Percentiles rank a stretch among this genome's conserved stretches.
Evolutionary conservation across 2,113 vertebrate species (phyloP).

Genomic region (Podarcis cretensis): DNA sequence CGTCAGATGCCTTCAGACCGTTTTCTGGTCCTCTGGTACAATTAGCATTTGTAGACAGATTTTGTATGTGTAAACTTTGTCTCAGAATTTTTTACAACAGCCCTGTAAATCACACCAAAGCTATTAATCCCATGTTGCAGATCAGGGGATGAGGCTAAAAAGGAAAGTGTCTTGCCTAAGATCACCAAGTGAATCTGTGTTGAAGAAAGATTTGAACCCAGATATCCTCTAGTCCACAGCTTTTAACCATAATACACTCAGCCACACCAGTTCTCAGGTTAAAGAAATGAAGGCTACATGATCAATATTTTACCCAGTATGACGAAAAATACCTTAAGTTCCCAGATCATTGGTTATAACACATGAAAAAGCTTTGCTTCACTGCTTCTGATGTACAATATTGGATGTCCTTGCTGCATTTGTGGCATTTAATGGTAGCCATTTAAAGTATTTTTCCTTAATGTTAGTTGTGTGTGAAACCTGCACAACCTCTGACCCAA

Average conservation of each 20-base stretch:
- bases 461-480: not conserved
- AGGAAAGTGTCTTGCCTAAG: not conserved
- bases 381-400: not conserved
- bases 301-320: not conserved
- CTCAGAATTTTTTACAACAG: not conserved
- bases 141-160: not conserved
- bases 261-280: not conserved
- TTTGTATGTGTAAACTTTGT: not conserved
- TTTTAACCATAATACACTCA: not conserved
- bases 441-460: not conserved
- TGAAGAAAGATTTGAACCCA: not conserved
- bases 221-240: not conserved
- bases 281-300: not conserved
- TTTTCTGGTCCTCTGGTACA: not conserved
- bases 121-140: not conserved
- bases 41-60: not conserved
- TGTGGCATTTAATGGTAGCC: not conserved
- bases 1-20: not conserved
- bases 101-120: no score
- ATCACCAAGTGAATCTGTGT: not conserved
- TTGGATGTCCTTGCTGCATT: not conserved
- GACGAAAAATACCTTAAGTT: not conserved
- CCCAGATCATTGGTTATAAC: not conserved
- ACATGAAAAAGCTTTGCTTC: no score
- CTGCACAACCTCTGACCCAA: no score